phyloP scores from a whole-genome alignment of 2,797 vertebrate species.

The Paramormyrops hopkinsi region DNA sequence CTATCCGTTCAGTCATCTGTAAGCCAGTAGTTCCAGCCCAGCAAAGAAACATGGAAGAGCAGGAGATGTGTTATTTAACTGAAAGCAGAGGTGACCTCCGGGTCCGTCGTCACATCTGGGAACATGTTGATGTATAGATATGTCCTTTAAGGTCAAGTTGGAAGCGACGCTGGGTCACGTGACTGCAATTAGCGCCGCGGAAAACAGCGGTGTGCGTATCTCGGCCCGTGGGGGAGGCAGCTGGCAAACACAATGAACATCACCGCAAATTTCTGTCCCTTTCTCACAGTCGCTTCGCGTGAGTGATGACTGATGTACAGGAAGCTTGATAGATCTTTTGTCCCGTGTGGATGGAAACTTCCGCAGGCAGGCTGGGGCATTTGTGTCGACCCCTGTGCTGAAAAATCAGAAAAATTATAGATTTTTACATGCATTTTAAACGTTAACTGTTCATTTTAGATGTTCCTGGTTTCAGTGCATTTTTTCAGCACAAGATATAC shows the following conservation, averaged over 20 bases:
- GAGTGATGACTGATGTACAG: not conserved
- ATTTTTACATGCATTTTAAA: not conserved
- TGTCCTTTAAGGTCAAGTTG: not conserved
- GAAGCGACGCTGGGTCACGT: not conserved
- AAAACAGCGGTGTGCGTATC: not conserved
- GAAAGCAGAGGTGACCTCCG: not conserved
- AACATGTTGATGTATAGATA: constrained; percentile 25
- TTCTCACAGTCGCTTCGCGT: not conserved
- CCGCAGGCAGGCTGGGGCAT: not conserved
- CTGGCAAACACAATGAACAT: not conserved
- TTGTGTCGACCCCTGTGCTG: not conserved
- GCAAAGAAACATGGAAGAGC: constrained; percentile 23
- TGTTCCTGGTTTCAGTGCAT: not conserved
- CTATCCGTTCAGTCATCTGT: not conserved
- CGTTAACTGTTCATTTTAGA: not conserved
- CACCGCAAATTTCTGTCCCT: not conserved
- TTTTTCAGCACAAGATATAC: not conserved
- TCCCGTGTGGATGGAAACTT: not conserved
- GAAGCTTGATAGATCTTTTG: not conserved
- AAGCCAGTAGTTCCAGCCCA: not conserved
- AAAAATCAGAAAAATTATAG: not conserved
- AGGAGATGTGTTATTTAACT: not conserved
- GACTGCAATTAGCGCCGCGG: not conserved
- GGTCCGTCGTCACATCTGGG: constrained; percentile 38
- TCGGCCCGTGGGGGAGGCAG: not conserved